These are phyloP conservation scores for Zaprionus lineosus DNA, from an alignment of 2,888 invertebrate genomes.

Conservation along the genomic window DNA sequence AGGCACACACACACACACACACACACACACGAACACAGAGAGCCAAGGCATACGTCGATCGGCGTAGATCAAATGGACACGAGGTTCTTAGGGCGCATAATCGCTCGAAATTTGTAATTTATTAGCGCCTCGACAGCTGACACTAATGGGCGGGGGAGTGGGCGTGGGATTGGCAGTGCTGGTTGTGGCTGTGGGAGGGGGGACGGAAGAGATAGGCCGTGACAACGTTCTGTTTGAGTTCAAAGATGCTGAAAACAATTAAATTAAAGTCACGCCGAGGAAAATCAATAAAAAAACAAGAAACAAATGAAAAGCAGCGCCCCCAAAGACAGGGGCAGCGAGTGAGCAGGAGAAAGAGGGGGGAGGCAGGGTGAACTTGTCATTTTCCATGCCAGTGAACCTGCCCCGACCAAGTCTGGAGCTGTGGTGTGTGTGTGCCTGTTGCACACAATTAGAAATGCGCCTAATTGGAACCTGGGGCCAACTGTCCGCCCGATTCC, in stretches of 20 bases:
- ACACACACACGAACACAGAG: no score
- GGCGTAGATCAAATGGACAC: constrained; percentile 60
- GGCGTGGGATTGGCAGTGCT: no score
- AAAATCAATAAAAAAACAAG: constrained; percentile 63
- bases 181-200: no score
- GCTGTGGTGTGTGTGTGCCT: constrained; percentile 32
- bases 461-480: constrained; percentile 66
- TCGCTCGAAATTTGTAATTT: constrained; percentile 71
- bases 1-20: no score
- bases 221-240: constrained; percentile 40
- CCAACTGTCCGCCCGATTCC: constrained; percentile 1
- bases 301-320: constrained; percentile 30
- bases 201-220: not conserved
- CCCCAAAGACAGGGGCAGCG: constrained; percentile 8
- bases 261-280: constrained; percentile 68
- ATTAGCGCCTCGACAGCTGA: constrained; percentile 60
- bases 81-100: constrained; percentile 61
- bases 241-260: constrained; percentile 79
- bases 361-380: constrained; percentile 18
- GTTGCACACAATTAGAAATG: constrained; percentile 55
- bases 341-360: not conserved
- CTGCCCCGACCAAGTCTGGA: constrained; percentile 29
- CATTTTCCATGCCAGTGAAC: constrained; percentile 72
- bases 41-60: constrained; percentile 16
- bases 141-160: constrained; percentile 12